Evolutionary conservation across 2,888 invertebrate species (phyloP), one percentile per base, ranked within the genome.

Genomic region (Terebella lapidaria): DNA sequence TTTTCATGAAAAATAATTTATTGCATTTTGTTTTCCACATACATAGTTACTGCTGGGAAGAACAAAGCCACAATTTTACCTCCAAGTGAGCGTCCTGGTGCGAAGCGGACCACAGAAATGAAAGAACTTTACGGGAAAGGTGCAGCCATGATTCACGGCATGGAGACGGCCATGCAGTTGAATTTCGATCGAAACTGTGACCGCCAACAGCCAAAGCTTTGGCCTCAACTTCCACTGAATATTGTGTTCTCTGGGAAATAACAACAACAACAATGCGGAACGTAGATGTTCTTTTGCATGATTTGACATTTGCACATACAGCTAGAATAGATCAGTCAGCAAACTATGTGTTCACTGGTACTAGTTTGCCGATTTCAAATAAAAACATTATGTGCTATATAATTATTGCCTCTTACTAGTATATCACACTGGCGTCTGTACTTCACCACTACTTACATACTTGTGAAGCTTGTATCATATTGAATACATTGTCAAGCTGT

Each of bases 181-280:
- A 84, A 85, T 49, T 88, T 85, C 77, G 86, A 90, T 62, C 80
- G 84, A 64, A 83, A 85, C 65, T 80, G 83, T 71, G 88, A 88
- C 71, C 82, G 81, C 61, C 76, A 83, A 2, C 86, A 87, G 67
- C 87, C 89, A 3, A 80, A 82, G 52, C 83, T 85, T 64, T 91
- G 90, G 91, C 90, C 90, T 0, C 86, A 86, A 70, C 84, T 88
- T 76, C 88, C 88, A 3, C 81, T 88, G 3, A 86, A 85, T 64
- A 68, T 77, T 53, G 61, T 67, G 22, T 77, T 53, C 28, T n/a
- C 49, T 20, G n/a, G n/a, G n/a, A n/a, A n/a, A 15, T 10, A 35
- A 35, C n/a, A 35, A 35, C 42, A n/a, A n/a, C n/a, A n/a, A n/a
- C n/a, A n/a, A n/a, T n/a, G n/a, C n/a, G n/a, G n/a, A n/a, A n/a